A percentile compares a stretch with the other conserved stretches of the same genome.
These are phyloP conservation scores for Agrilus mali DNA, from an alignment of 2,888 invertebrate species.

Conservation along the genomic window DNA sequence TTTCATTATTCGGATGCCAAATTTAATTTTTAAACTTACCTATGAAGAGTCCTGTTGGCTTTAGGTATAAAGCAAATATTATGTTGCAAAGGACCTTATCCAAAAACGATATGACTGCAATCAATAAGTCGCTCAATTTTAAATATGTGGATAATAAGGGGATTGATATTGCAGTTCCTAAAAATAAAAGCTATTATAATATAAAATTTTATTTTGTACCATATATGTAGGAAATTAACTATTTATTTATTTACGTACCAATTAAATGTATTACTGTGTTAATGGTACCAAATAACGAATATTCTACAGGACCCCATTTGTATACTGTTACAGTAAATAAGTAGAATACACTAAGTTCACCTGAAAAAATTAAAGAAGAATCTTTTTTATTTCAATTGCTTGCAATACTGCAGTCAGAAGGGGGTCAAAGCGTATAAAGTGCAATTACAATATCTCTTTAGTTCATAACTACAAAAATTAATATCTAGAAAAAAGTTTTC, in stretches of 20 bases:
- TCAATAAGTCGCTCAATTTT: constrained; percentile 27
- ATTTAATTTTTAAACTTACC: constrained; percentile 20
- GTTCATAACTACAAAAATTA: too few species aligned
- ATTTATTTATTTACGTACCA: constrained; percentile 35
- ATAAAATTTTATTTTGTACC: constrained; percentile 3
- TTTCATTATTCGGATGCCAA: too few species aligned
- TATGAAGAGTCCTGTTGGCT: constrained; percentile 26
- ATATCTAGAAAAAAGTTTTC: too few species aligned
- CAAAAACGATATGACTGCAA: constrained; percentile 29
- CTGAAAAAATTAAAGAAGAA: constrained; percentile 28
- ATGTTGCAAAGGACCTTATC: constrained; percentile 31
- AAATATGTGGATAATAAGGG: constrained; percentile 26
- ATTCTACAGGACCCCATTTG: constrained; percentile 46
- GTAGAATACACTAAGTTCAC: constrained; percentile 46
- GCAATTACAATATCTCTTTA: too few species aligned
- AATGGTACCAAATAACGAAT: constrained; percentile 43
- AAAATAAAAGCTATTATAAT: constrained; percentile 4
- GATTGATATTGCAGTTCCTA: constrained; percentile 15
- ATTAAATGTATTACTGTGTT: constrained; percentile 42
- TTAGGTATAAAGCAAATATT: constrained; percentile 28
- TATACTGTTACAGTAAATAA: constrained; percentile 45
- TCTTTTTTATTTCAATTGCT: not conserved
- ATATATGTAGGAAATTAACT: not conserved
- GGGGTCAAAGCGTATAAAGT: too few species aligned
- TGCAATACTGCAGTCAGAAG: too few species aligned